These are phyloP conservation scores for Micropoecilia bifurca DNA, from an alignment of 2,797 vertebrate genomes.

Conservation along the genomic window DNA sequence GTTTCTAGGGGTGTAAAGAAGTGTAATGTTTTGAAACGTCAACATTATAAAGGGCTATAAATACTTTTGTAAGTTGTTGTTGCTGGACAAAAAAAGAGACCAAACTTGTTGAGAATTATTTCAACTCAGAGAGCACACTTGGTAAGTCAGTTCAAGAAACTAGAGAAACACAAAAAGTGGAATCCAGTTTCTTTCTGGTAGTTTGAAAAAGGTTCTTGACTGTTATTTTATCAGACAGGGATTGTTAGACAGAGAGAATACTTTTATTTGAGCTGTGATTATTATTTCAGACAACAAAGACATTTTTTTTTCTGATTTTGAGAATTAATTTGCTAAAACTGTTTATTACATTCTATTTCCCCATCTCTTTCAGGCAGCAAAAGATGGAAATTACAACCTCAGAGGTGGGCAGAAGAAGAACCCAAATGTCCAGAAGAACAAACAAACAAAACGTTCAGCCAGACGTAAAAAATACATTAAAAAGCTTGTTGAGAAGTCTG, in stretches of 20 bases:
- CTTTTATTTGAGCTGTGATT: constrained; percentile 8
- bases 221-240: constrained; percentile 26
- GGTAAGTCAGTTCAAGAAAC: not conserved
- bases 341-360: constrained; percentile 4
- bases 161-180: not conserved
- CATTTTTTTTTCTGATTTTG: constrained; percentile 18
- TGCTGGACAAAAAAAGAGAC: not conserved
- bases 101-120: not conserved
- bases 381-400: not conserved
- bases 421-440: constrained; percentile 31
- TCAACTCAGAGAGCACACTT: not conserved
- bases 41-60: not conserved
- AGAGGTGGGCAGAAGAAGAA: constrained; percentile 32
- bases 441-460: constrained; percentile 25
- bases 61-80: not conserved
- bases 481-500: constrained; percentile 46
- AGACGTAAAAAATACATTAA: constrained; percentile 47
- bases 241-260: not conserved
- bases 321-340: not conserved
- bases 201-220: not conserved
- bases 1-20: not conserved
- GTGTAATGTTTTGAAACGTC: not conserved
- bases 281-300: constrained; percentile 1
- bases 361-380: constrained; percentile 24
- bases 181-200: not conserved